These are phyloP conservation scores for Pseudoatta argentina DNA, from an alignment of 1,140 invertebrate genomes.

Conservation along the genomic window DNA sequence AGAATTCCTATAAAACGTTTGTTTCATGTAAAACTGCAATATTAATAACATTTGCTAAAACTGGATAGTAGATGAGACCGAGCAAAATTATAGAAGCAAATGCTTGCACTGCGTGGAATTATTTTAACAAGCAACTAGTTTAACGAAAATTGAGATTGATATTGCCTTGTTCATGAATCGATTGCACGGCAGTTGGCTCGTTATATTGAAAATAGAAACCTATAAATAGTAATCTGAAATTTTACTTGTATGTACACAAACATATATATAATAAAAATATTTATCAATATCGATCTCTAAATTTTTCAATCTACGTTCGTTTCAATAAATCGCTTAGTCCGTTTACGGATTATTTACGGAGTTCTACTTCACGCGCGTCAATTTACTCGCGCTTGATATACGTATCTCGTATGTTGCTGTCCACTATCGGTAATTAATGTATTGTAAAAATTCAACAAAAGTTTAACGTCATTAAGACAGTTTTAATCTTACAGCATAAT, in stretches of 20 bases:
- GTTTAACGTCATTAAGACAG: slow-evolving; percentile 27
- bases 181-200: not conserved
- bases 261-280: not conserved
- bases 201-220: slow-evolving; percentile 3
- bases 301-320: not conserved
- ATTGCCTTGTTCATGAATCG: slow-evolving; percentile 4
- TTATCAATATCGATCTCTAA: slow-evolving; percentile 23
- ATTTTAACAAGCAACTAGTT: not conserved
- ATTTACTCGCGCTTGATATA: slow-evolving; percentile 4
- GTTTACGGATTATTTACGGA: slow-evolving; percentile 31
- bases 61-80: not conserved
- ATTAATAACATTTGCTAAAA: slow-evolving; percentile 10
- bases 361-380: not conserved
- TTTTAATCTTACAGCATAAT: not conserved
- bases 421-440: slow-evolving; percentile 25
- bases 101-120: not conserved
- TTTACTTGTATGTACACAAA: not conserved
- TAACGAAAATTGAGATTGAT: slow-evolving; percentile 49
- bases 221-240: slow-evolving; percentile 14
- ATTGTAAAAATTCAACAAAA: slow-evolving; percentile 32
- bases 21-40: not conserved
- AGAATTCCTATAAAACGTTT: not conserved
- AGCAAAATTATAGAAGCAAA: slow-evolving; percentile 10
- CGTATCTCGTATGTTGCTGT: not conserved
- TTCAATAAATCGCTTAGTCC: slow-evolving; percentile 5